These are phyloP conservation scores for Aphaenogaster floridana DNA, from an alignment of 1,140 invertebrate species.

Conservation along the genomic window DNA sequence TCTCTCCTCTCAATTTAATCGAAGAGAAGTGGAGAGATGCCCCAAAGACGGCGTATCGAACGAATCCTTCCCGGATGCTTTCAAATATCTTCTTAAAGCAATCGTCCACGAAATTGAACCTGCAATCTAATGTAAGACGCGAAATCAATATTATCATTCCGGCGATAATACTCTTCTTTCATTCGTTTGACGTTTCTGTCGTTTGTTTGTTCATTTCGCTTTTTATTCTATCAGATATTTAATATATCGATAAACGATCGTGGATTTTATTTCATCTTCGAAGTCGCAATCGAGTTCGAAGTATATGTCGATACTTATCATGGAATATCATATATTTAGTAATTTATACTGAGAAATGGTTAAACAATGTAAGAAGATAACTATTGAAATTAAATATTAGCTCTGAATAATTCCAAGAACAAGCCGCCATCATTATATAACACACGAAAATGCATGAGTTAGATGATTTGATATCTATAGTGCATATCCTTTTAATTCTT, in stretches of 20 bases:
- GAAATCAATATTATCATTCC: conserved; percentile 53
- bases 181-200: conserved; percentile 14
- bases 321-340: not conserved
- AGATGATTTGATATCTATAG: not conserved
- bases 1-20: conserved; percentile 61
- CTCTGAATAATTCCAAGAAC: not conserved
- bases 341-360: not conserved
- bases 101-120: conserved; percentile 61
- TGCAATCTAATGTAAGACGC: conserved; percentile 53
- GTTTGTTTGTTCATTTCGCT: conserved; percentile 6
- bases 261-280: conserved; percentile 12
- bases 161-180: conserved; percentile 34
- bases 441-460: not conserved
- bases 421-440: not conserved
- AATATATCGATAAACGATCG: conserved; percentile 18
- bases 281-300: not conserved
- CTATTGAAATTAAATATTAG: not conserved
- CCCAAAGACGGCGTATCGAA: conserved; percentile 36
- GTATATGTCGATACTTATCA: not conserved
- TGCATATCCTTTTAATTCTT: not conserved
- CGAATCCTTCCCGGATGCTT: conserved; percentile 53
- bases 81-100: conserved; percentile 60
- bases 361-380: conserved; percentile 10
- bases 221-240: conserved; percentile 17
- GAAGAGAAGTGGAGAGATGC: conserved; percentile 53